phyloP scores from a whole-genome alignment of 2,113 vertebrate species.

The Paralichthys olivaceus region DNA sequence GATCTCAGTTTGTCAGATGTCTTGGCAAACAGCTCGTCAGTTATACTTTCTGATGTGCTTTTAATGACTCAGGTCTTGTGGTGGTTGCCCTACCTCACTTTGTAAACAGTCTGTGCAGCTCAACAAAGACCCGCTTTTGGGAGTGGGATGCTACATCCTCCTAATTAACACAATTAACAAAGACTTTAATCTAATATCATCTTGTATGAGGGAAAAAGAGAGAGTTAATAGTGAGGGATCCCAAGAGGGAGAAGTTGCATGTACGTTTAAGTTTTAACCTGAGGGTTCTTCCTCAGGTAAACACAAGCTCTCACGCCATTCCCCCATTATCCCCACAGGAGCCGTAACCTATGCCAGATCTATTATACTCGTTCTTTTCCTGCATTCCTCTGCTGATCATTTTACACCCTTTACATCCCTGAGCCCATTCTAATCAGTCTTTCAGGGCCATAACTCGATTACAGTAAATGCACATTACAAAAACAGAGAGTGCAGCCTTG shows the following conservation, averaged over 20 bases:
- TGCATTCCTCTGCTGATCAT: slow-evolving; percentile 46
- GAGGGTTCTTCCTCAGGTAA: slow-evolving; percentile 67
- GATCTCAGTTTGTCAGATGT: slow-evolving; percentile 8
- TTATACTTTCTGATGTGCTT: slow-evolving; percentile 3
- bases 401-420: slow-evolving; percentile 26
- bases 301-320: slow-evolving; percentile 74
- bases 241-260: slow-evolving; percentile 11
- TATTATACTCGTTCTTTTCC: slow-evolving; percentile 39
- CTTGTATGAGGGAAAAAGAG: background rate
- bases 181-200: background rate
- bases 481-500: background rate
- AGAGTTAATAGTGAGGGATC: slow-evolving; percentile 6
- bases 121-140: slow-evolving; percentile 10
- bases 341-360: slow-evolving; percentile 59
- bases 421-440: slow-evolving; percentile 19
- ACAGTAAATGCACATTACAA: background rate
- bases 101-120: slow-evolving; percentile 26
- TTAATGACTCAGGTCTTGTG: slow-evolving; percentile 20
- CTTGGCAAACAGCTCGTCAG: slow-evolving; percentile 2
- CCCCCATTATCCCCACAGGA: slow-evolving; percentile 70
- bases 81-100: slow-evolving; percentile 16
- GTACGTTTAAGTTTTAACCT: slow-evolving; percentile 42
- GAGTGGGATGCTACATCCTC: slow-evolving; percentile 40
- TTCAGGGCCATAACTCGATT: background rate
- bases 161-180: slow-evolving; percentile 42